phyloP scores from a whole-genome alignment of 2,888 invertebrate species.

The Drosophila testacea region DNA sequence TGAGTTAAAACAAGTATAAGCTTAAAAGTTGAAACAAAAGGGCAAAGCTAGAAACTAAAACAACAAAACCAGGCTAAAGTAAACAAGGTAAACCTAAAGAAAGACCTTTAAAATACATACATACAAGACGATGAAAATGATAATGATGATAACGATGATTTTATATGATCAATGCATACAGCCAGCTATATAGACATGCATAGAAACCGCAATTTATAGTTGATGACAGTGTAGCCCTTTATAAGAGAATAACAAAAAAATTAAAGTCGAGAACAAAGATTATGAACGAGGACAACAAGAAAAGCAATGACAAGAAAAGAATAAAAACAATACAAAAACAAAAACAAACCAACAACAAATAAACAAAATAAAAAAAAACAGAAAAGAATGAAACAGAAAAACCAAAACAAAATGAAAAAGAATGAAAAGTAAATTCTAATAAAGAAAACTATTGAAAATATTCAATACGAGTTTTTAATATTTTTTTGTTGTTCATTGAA shows the following conservation, averaged over 20 bases:
- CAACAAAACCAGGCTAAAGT: constrained; percentile 31
- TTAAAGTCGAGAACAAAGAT: constrained; percentile 49
- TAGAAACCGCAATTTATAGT: constrained; percentile 64
- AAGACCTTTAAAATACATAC: constrained; percentile 24
- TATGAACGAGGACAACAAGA: constrained; percentile 68
- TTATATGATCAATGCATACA: constrained; percentile 52
- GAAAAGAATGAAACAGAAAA: constrained; percentile 69
- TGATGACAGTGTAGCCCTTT: constrained; percentile 50
- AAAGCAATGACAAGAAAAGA: constrained; percentile 41
- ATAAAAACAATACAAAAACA: constrained; percentile 62
- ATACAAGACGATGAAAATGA: constrained; percentile 7
- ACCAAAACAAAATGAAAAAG: constrained; percentile 58
- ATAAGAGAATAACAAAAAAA: constrained; percentile 30
- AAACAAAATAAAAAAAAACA: constrained; percentile 53
- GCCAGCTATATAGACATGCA: constrained; percentile 71
- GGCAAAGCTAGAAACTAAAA: constrained; percentile 1
- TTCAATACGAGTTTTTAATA: constrained; percentile 60
- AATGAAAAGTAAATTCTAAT: constrained; percentile 83
- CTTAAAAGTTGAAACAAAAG: neutral
- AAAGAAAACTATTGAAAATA: constrained; percentile 84
- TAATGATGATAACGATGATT: neutral
- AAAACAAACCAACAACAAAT: constrained; percentile 11
- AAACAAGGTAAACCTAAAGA: constrained; percentile 33
- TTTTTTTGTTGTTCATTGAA: constrained; percentile 2
- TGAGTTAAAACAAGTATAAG: neutral